Evolutionary conservation across 2,797 vertebrate genomes (phyloP).

Genomic region (Siniperca obscura): DNA sequence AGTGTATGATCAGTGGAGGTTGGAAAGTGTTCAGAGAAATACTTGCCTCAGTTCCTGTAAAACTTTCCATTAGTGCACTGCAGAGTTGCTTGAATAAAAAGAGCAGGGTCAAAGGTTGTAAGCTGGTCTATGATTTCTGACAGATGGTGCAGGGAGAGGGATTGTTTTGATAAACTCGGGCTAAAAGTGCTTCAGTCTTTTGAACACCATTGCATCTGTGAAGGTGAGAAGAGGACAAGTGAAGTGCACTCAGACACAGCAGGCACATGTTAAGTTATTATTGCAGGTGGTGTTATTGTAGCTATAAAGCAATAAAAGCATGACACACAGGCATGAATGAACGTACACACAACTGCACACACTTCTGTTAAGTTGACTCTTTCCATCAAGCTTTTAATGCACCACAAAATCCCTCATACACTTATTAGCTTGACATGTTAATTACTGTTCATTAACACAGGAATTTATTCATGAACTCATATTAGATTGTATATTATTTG

Average conservation of each 20-base stretch:
- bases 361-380: slow-evolving; percentile 20
- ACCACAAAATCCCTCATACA: slow-evolving; percentile 53
- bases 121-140: slow-evolving; percentile 65
- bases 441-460: slow-evolving; percentile 67
- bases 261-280: slow-evolving; percentile 54
- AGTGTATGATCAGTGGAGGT: slow-evolving; percentile 74
- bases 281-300: slow-evolving; percentile 58
- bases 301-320: slow-evolving; percentile 57
- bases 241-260: slow-evolving; percentile 55
- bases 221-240: slow-evolving; percentile 65
- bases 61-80: slow-evolving; percentile 72
- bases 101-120: slow-evolving; percentile 52
- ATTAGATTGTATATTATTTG: slow-evolving; percentile 54
- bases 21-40: slow-evolving; percentile 74
- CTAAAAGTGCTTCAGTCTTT: slow-evolving; percentile 47
- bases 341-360: slow-evolving; percentile 21
- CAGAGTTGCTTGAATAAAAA: slow-evolving; percentile 48
- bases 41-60: slow-evolving; percentile 71
- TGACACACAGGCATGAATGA: slow-evolving; percentile 12
- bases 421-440: slow-evolving; percentile 65
- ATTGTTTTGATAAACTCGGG: slow-evolving; percentile 67
- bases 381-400: slow-evolving; percentile 58
- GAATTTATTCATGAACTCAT: slow-evolving; percentile 64
- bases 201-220: slow-evolving; percentile 42
- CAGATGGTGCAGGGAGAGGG: slow-evolving; percentile 49